Base-by-base conservation (phyloP, 1,140 invertebrate genomes). In the Dreissena polymorpha region DNA sequence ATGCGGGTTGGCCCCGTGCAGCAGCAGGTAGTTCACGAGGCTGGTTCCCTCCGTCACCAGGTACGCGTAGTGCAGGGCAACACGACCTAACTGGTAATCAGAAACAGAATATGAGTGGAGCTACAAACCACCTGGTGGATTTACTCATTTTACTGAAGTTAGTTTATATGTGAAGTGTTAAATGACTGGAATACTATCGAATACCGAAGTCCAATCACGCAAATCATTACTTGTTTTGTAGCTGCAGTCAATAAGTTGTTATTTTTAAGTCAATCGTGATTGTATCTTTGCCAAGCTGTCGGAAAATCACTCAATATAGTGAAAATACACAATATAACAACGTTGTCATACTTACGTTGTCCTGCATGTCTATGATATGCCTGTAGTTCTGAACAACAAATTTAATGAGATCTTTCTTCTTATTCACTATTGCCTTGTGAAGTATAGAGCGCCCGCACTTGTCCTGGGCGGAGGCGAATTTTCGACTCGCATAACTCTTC, bases 391-490 rank as follows among this genome's bases (percentile, higher is more conserved):
- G 55, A 13, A 86, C 49, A 10, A 88, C 55, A 51, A 76, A 79
- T 23, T 85, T 75, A 21, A 86, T 77, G n/a, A 88, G 51, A 10
- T 79, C 55, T 50, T 68, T 78, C 7, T 79, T 78, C 29, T 78
- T 74, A 63, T 82, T 67, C 14, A 88, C 73, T 53, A 88, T 77
- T 0, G 86, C 86, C 18, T 73, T 74, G 57, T 87, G 87, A 6
- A 88, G 71, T 14, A 88, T 71, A 10, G 74, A 83, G 23, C 85
- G 73, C 3, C 87, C 87, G 73, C 85, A 88, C 57, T 85, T 86
- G 76, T 88, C 86, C 23, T 67, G 69, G 18, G 70, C 70, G 3
- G 16, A 25, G 18, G 68, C 51, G 7, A 76, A 77, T 51, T 80
- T 81, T 39, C 29, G 65, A 65, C 72, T 82, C 27, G 76, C 49